These are phyloP conservation scores for Tuta absoluta DNA, from an alignment of 2,888 invertebrate species.

Conservation along the genomic window DNA sequence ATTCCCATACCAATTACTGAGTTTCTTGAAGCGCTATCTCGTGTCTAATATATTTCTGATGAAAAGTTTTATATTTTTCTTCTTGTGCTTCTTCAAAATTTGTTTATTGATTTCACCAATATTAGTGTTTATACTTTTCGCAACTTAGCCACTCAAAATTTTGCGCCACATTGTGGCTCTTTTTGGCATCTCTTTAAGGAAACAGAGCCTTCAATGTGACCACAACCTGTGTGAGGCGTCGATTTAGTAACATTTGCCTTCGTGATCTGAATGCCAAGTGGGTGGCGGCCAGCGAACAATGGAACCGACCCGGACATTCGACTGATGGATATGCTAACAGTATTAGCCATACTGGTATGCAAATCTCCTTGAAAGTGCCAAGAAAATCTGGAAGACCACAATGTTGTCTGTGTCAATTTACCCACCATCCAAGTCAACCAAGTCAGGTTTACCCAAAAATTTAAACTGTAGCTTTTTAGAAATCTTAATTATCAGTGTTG, in stretches of 20 bases:
- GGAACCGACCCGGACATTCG: slow-evolving; percentile 53
- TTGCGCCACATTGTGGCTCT: not conserved
- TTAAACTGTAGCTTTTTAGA: no score
- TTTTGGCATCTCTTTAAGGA: slow-evolving; percentile 5
- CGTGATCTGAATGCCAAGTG: slow-evolving; percentile 59
- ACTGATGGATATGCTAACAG: slow-evolving; percentile 5
- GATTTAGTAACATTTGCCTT: slow-evolving; percentile 57
- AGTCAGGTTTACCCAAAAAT: no score
- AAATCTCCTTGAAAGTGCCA: not conserved
- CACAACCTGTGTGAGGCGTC: slow-evolving; percentile 63
- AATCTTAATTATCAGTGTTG: no score
- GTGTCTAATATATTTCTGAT: no score
- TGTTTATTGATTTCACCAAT: no score
- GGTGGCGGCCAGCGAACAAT: slow-evolving; percentile 42
- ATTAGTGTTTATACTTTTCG: not conserved
- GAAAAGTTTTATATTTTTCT: no score
- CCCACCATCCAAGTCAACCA: no score
- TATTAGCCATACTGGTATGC: not conserved
- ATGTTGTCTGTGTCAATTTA: not conserved
- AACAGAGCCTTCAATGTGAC: not conserved
- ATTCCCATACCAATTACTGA: no score
- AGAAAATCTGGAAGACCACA: slow-evolving; percentile 1
- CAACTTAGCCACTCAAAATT: not conserved
- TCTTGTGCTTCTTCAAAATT: no score
- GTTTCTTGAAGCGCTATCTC: no score